Evolutionary conservation across 2,888 invertebrate species (phyloP).

Genomic region (Tethea ocularis): DNA sequence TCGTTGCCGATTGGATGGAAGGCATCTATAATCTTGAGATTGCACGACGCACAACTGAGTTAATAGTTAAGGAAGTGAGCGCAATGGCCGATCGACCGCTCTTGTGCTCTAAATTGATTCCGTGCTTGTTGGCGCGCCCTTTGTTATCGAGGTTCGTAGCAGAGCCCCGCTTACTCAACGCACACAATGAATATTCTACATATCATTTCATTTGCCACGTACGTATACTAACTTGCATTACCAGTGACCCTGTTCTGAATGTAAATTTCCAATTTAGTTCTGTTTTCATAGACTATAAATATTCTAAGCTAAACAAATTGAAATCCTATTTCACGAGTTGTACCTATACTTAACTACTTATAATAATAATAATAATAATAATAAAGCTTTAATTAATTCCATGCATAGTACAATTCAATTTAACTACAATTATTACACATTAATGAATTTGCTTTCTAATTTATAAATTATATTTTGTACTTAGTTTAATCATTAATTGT

Average conservation of each 20-base stretch:
- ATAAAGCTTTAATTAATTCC: too few species aligned
- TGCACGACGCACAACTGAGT: conserved; percentile 22
- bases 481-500: too few species aligned
- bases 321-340: too few species aligned
- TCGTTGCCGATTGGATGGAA: neutral
- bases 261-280: neutral
- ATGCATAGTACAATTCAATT: too few species aligned
- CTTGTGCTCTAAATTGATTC: conserved; percentile 53
- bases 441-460: too few species aligned
- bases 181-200: conserved; percentile 47
- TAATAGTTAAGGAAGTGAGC: conserved; percentile 48
- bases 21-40: neutral
- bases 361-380: too few species aligned
- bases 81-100: conserved; percentile 33
- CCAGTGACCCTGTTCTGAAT: conserved; percentile 16
- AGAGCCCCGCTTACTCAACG: conserved; percentile 43
- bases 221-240: conserved; percentile 15
- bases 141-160: conserved; percentile 50
- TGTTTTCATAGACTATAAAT: too few species aligned
- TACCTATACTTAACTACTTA: too few species aligned
- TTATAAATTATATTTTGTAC: too few species aligned
- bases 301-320: too few species aligned
- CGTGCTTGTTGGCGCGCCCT: conserved; percentile 34
- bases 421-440: too few species aligned
- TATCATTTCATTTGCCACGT: conserved; percentile 40